Percentiles rank a stretch among this genome's conserved stretches.
These are phyloP conservation scores for Galleria mellonella DNA, from an alignment of 1,140 invertebrate genomes.

Conservation along the genomic window DNA sequence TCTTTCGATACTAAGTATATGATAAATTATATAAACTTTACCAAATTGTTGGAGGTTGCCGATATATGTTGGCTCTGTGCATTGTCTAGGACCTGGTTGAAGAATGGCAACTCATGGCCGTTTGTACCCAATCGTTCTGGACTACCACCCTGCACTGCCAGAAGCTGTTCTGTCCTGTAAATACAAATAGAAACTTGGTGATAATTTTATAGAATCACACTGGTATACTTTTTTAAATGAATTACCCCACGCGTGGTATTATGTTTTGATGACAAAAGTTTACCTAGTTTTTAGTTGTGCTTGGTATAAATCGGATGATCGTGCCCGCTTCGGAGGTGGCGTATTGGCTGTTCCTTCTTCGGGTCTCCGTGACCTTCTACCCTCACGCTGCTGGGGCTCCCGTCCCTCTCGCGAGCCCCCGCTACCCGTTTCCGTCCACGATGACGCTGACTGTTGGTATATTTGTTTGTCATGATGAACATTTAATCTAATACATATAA, in stretches of 20 bases:
- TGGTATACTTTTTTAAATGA: too few relatives aligned
- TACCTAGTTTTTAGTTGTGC: conserved; percentile 73
- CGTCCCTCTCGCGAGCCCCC: conserved; percentile 48
- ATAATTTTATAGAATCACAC: too few relatives aligned
- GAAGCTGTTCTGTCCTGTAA: conserved; percentile 60
- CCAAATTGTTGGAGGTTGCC: conserved; percentile 57
- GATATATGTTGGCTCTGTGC: conserved; percentile 60
- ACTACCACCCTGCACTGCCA: conserved; percentile 50
- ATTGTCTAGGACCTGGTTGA: conserved; percentile 84
- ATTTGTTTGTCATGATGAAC: too few relatives aligned
- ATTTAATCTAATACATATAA: too few relatives aligned
- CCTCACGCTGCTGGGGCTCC: conserved; percentile 42
- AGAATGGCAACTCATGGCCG: conserved; percentile 78
- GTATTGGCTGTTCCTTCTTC: conserved; percentile 67
- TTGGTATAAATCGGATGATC: conserved; percentile 77
- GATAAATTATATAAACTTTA: too few relatives aligned
- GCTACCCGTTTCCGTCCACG: conserved; percentile 63
- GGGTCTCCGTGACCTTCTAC: conserved; percentile 41
- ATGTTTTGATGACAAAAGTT: too few relatives aligned
- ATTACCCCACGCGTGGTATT: too few relatives aligned
- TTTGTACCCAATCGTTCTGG: conserved; percentile 64
- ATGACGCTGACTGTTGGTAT: conserved; percentile 51
- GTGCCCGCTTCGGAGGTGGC: conserved; percentile 77
- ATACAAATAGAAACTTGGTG: conserved; percentile 6
- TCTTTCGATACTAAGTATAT: too few relatives aligned